phyloP scores from a whole-genome alignment of 1,140 invertebrate genomes.

The Cylas formicarius region DNA sequence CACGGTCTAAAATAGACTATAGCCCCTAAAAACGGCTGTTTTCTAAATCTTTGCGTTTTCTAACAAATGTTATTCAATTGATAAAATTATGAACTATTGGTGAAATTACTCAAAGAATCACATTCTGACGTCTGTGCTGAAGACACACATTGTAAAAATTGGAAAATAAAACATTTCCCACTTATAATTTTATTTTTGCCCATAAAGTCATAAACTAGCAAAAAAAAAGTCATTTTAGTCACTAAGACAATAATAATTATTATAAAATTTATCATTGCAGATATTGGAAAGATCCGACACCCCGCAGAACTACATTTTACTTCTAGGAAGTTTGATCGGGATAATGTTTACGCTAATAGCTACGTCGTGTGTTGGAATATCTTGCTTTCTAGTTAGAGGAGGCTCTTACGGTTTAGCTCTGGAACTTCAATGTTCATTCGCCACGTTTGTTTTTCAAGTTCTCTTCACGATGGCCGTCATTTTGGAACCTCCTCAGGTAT shows the following conservation, averaged over 20 bases:
- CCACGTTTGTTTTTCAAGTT: slow-evolving; percentile 21
- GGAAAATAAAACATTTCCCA: too few species aligned
- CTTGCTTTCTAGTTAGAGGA: slow-evolving; percentile 21
- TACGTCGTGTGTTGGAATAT: slow-evolving; percentile 18
- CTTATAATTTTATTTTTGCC: too few species aligned
- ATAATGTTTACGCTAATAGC: slow-evolving; percentile 22
- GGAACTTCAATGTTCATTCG: slow-evolving; percentile 29
- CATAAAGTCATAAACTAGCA: too few species aligned
- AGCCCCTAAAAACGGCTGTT: too few species aligned
- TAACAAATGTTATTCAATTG: too few species aligned
- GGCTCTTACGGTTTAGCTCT: slow-evolving; percentile 21
- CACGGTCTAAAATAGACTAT: too few species aligned
- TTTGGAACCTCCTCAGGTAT: slow-evolving; percentile 24
- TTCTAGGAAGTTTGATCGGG: slow-evolving; percentile 22
- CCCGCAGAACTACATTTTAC: slow-evolving; percentile 23
- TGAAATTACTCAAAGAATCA: too few species aligned
- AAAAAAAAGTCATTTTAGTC: neutral
- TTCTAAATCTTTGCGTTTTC: too few species aligned
- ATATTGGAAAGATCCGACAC: slow-evolving; percentile 8
- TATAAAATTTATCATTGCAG: slow-evolving; percentile 12
- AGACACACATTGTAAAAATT: too few species aligned
- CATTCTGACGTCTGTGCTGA: too few species aligned
- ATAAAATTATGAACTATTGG: too few species aligned
- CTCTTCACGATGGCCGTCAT: slow-evolving; percentile 24
- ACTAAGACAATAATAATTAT: slow-evolving; percentile 4